Percentiles rank a stretch among this genome's conserved stretches.
Evolutionary conservation across 2,797 vertebrate species (phyloP).

Genomic region (Acrocephalus scirpaceus): DNA sequence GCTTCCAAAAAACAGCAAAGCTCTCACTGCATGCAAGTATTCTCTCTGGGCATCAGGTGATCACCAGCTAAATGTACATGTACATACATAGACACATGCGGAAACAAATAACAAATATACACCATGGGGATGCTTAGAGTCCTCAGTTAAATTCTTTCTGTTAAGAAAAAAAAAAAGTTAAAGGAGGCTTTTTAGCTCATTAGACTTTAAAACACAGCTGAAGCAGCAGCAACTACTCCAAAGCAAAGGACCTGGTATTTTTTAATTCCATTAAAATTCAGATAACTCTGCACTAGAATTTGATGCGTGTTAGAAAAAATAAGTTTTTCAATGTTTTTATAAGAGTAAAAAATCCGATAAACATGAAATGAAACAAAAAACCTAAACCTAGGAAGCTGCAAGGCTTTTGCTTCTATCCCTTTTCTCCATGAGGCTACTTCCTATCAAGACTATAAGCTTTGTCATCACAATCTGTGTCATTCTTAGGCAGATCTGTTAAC

Average conservation of each 20-base stretch:
- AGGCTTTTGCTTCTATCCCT: background rate
- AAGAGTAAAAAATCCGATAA: background rate
- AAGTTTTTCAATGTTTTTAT: background rate
- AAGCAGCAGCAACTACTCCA: background rate
- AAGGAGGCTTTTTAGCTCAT: background rate
- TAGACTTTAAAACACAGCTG: background rate
- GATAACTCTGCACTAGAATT: background rate
- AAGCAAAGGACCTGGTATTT: background rate
- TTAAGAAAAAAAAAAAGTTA: background rate
- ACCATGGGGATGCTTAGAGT: background rate
- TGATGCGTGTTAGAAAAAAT: background rate
- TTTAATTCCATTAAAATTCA: background rate
- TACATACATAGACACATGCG: rapidly evolving
- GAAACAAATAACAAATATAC: background rate
- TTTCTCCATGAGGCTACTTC: background rate
- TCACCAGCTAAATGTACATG: background rate
- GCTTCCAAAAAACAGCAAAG: background rate
- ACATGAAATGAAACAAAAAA: background rate
- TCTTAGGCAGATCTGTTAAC: background rate
- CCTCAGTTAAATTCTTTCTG: background rate
- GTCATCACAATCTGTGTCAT: background rate
- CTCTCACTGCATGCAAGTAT: background rate
- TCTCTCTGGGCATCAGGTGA: background rate
- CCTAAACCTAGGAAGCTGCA: background rate
- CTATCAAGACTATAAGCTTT: background rate